Percentiles rank a stretch among this genome's conserved stretches.
Evolutionary conservation across 2,888 invertebrate species (phyloP).

Genomic region (Trissolcus japonicus): DNA sequence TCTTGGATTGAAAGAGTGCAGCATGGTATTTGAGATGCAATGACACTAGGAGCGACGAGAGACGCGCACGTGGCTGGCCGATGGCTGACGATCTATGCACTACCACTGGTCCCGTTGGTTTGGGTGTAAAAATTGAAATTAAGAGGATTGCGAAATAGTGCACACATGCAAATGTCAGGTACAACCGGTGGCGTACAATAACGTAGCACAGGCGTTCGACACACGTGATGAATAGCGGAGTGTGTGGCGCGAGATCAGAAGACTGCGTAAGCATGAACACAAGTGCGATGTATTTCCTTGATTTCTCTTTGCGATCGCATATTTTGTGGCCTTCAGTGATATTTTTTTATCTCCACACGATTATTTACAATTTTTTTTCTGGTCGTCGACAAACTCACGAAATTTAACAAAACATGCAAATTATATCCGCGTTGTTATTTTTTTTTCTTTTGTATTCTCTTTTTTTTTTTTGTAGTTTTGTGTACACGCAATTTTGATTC

Average conservation of each 20-base stretch:
- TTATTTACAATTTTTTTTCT: constrained; percentile 34
- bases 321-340: constrained; percentile 46
- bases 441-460: not conserved
- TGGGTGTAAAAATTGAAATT: constrained; percentile 38
- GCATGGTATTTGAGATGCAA: too few species aligned
- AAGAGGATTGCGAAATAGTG: constrained; percentile 52
- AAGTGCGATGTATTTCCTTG: constrained; percentile 54
- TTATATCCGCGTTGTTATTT: not conserved
- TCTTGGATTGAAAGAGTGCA: too few species aligned
- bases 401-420: not conserved
- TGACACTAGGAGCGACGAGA: too few species aligned
- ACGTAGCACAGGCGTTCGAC: constrained; percentile 41
- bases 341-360: constrained; percentile 46
- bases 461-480: too few species aligned
- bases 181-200: constrained; percentile 51
- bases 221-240: constrained; percentile 52
- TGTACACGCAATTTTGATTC: too few species aligned
- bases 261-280: constrained; percentile 53
- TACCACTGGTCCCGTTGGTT: not conserved
- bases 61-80: too few species aligned
- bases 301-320: constrained; percentile 52
- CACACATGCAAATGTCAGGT: constrained; percentile 34
- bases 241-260: constrained; percentile 48
- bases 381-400: not conserved
- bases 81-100: too few species aligned